Percentiles rank a stretch among this genome's conserved stretches.
Conservation (phyloP, 2,797 vertebrate species). For the Acrossocheilus wenchowensis region DNA sequence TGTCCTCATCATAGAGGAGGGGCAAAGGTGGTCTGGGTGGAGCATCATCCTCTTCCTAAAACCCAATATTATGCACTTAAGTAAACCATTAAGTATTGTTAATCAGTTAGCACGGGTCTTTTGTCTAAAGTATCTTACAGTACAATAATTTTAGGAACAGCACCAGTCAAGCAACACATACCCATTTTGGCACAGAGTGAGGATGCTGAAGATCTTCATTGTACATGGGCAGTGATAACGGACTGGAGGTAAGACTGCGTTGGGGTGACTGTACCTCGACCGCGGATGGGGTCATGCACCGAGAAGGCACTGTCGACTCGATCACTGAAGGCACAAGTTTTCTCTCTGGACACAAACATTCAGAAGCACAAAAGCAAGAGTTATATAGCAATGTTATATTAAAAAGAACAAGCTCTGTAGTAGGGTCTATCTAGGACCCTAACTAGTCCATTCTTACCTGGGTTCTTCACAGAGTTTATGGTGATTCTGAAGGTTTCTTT, state of each 20-base stretch:
- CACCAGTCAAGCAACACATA: slow-evolving; percentile 72
- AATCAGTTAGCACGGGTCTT: background rate
- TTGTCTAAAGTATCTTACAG: background rate
- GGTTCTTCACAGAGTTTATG: slow-evolving; percentile 92
- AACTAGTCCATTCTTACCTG: slow-evolving; percentile 76
- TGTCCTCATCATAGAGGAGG: slow-evolving; percentile 90
- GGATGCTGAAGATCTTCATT: slow-evolving; percentile 76
- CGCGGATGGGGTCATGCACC: slow-evolving; percentile 67
- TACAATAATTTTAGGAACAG: background rate
- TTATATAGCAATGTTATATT: slow-evolving; percentile 1
- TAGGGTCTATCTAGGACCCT: background rate
- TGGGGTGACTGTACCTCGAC: slow-evolving; percentile 77
- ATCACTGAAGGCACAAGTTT: slow-evolving; percentile 92
- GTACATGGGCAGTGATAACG: slow-evolving; percentile 77
- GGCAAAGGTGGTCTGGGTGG: slow-evolving; percentile 93
- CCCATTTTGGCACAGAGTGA: slow-evolving; percentile 76
- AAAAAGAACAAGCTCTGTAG: background rate
- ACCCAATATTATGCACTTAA: background rate
- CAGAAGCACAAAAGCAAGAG: slow-evolving; percentile 7
- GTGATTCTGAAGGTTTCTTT: slow-evolving; percentile 91
- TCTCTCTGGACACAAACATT: slow-evolving; percentile 79
- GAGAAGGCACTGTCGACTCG: slow-evolving; percentile 87
- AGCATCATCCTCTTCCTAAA: slow-evolving; percentile 84
- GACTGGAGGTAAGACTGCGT: slow-evolving; percentile 79
- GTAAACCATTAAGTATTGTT: background rate